Evolutionary conservation across 1,140 invertebrate species (phyloP), one percentile per base, ranked within the genome.

Genomic region (Diplogasteroides magnus): DNA sequence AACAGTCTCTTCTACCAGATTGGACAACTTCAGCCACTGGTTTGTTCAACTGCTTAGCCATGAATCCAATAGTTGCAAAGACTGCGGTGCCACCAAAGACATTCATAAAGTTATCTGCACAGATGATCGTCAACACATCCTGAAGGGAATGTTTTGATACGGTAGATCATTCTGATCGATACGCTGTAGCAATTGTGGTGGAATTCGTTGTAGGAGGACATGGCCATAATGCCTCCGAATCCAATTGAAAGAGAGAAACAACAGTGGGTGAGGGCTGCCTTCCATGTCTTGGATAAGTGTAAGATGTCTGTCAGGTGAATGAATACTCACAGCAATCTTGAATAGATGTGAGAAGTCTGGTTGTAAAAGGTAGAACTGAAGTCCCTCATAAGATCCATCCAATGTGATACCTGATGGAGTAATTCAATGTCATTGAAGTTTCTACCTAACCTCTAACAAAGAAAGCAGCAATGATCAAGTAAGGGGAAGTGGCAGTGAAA

Each of bases 41-140:
- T 1, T 83, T 83, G 55, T 83, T 75, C 61, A 82, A 78, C 25
- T 80, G 56, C 15, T 69, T 61, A n/a, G 88, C 87, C 77, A 89
- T 86, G 76, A 88, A 87, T 37, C 88, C 88, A 68, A 89, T 78
- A 71, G 89, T 88, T 0, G 87, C 86, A 77, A 89, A 89, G 0
- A 88, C 88, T 11, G 88, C 87, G 63, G 86, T 83, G 19, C 88
- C 88, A 31, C 87, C 87, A 70, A 89, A 79, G 1, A 89, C 75
- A 56, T 87, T 87, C 11, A 88, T 89, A 31, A 88, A 75, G 2
- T 87, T 89, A 82, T 89, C 89, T 13, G 88, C 85, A 27, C 88
- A 78, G 72, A 88, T 88, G 6, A 88, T 88, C 58, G 89, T 88
- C 2, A 88, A 64, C 2, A 88, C 86, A 79, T 89, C 88, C 74